phyloP scores from a whole-genome alignment of 2,888 invertebrate genomes.

The Fabriciana adippe region DNA sequence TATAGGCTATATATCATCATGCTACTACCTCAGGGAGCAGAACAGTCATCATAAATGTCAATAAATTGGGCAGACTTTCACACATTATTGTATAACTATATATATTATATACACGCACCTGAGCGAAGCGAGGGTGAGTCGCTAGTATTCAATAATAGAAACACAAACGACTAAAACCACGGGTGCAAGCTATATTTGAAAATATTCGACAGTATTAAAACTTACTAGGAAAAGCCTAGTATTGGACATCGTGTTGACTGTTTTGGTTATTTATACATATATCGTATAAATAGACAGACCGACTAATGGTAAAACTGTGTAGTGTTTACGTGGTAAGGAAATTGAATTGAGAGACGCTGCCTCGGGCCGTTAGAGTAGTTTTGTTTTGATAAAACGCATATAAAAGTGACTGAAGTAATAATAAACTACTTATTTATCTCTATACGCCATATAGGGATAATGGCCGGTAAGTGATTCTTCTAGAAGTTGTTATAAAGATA shows the following conservation, averaged over 20 bases:
- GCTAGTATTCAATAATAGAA: no score
- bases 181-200: no score
- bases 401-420: background rate
- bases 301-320: slow-evolving; percentile 18
- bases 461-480: background rate
- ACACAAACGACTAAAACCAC: no score
- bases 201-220: background rate
- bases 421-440: background rate
- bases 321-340: slow-evolving; percentile 2
- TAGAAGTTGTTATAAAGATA: no score
- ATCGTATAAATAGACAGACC: background rate
- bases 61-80: no score
- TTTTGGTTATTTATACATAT: background rate
- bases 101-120: no score
- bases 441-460: background rate
- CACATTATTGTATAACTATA: no score
- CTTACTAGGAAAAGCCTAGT: background rate
- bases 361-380: background rate
- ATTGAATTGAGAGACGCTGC: slow-evolving; percentile 1
- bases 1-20: no score
- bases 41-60: no score
- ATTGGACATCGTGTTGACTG: background rate
- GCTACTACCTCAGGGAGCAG: no score
- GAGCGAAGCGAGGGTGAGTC: no score
- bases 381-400: slow-evolving; percentile 4